Percentiles rank a stretch among this genome's conserved stretches.
Conservation (phyloP, 2,888 invertebrate species). For the Pristionchus arcanus region DNA sequence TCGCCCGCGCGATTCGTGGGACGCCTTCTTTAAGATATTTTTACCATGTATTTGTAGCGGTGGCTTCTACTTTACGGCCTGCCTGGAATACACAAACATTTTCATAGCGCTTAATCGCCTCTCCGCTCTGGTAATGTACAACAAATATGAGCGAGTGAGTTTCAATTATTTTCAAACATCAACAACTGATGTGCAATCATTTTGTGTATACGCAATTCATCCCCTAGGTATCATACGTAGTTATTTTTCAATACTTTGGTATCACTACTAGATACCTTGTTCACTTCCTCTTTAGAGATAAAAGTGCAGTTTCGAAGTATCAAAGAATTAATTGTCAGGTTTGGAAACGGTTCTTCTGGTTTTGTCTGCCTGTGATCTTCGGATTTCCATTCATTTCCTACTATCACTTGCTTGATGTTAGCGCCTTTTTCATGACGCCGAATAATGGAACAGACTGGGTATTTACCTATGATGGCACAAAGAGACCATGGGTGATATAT, state of each 20-base stretch:
- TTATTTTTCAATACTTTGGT: no score
- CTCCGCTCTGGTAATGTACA: neutral
- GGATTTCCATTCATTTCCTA: constrained; percentile 10
- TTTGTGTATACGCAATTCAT: no score
- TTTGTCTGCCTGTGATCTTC: neutral
- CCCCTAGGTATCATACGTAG: no score
- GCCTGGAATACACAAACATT: neutral
- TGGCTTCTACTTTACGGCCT: neutral
- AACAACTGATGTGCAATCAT: no score
- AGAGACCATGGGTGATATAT: neutral
- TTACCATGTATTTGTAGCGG: neutral
- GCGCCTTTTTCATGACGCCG: neutral
- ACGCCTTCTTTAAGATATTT: no score
- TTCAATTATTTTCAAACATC: no score
- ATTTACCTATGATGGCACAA: neutral
- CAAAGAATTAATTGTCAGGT: neutral
- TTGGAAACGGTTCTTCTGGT: neutral
- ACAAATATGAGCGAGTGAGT: neutral
- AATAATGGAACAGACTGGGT: neutral
- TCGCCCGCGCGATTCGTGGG: no score
- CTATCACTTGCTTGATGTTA: neutral
- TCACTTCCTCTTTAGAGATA: no score
- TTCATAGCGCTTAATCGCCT: constrained; percentile 6
- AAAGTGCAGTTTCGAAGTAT: neutral
- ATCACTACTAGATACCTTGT: no score